Percentiles rank a stretch among this genome's conserved stretches.
phyloP scores from a whole-genome alignment of 2,797 vertebrate species.

The Pristis pectinata region DNA sequence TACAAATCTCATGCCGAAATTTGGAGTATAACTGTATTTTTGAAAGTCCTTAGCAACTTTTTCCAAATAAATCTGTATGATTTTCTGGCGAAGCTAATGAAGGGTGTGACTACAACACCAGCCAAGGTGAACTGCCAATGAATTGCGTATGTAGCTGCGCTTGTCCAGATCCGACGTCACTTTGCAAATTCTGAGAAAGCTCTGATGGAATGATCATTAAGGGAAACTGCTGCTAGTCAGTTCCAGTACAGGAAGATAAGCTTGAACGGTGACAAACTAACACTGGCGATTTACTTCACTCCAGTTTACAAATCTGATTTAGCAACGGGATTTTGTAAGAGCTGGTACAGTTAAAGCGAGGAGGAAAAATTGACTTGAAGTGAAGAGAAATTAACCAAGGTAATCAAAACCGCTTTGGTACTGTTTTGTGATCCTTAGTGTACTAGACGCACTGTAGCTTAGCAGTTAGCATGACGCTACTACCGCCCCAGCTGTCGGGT shows the following conservation, averaged over 20 bases:
- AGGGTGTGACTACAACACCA: conserved; percentile 19
- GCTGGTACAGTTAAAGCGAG: neutral
- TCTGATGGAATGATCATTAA: neutral
- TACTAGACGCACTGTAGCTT: no score
- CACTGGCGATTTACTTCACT: neutral
- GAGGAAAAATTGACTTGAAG: neutral
- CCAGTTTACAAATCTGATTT: neutral
- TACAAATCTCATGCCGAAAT: neutral
- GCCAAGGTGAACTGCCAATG: conserved; percentile 12
- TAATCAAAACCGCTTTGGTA: neutral
- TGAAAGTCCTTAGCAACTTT: neutral
- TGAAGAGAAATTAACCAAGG: neutral
- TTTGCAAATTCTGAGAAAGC: neutral
- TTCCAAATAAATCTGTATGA: neutral
- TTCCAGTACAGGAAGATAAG: neutral
- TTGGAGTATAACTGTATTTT: neutral
- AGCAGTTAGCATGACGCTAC: no score
- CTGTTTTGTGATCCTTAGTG: neutral
- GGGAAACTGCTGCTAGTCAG: conserved; percentile 5
- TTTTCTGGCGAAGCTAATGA: neutral
- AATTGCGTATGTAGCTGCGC: neutral
- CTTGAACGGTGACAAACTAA: neutral
- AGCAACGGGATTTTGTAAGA: neutral
- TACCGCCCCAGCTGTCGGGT: no score
- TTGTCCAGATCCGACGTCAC: neutral